phyloP scores from a whole-genome alignment of 2,888 invertebrate species.

The Coremacera marginata region DNA sequence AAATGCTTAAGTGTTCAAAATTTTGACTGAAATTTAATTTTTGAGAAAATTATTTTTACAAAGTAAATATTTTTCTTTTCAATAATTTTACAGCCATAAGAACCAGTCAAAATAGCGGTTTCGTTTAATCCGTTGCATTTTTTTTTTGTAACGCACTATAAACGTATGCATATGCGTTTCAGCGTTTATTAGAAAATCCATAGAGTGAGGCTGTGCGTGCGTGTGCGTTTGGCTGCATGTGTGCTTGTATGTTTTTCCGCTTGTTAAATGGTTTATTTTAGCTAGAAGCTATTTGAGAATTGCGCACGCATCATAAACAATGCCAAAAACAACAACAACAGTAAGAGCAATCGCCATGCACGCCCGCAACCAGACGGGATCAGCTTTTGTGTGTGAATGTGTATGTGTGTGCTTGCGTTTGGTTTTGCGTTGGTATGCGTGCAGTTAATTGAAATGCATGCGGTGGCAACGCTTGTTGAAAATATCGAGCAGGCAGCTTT shows the following conservation, averaged over 20 bases:
- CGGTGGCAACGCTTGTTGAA: conserved; percentile 25
- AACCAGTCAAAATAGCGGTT: too few relatives aligned
- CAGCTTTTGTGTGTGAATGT: not conserved
- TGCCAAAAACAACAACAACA: not conserved
- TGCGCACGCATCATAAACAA: conserved; percentile 44
- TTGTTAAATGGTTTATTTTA: conserved; percentile 42
- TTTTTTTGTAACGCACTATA: too few relatives aligned
- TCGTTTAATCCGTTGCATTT: too few relatives aligned
- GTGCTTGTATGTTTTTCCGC: conserved; percentile 8
- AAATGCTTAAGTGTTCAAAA: too few relatives aligned
- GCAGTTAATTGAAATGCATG: conserved; percentile 53
- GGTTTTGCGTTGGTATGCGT: conserved; percentile 44
- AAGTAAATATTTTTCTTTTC: too few relatives aligned
- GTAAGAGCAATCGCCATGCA: not conserved
- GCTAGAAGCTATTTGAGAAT: conserved; percentile 43
- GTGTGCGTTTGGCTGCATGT: not conserved
- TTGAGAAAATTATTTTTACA: too few relatives aligned
- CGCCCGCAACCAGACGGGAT: not conserved
- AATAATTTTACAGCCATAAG: too few relatives aligned
- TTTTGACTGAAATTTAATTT: too few relatives aligned
- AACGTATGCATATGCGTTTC: too few relatives aligned
- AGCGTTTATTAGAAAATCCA: too few relatives aligned
- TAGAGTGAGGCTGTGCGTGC: not conserved
- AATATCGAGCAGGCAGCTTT: not conserved
- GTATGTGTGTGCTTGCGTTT: conserved; percentile 37